Conservation (phyloP, 2,888 invertebrate species). For the Calephelis perditalis region DNA sequence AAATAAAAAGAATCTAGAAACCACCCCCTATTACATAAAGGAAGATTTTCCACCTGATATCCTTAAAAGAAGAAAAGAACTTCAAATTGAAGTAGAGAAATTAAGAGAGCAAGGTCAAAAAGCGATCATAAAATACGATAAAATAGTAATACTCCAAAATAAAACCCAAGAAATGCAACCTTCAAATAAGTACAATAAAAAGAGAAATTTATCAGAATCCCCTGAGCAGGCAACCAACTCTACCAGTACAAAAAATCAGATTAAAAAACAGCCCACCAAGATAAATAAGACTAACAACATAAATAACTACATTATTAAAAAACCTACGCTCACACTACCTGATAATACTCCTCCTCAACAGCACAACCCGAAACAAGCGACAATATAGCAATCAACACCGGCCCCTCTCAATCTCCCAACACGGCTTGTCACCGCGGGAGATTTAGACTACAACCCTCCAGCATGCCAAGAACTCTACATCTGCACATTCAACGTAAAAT, state of each 20-base stretch:
- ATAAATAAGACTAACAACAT: constrained; percentile 18
- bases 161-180: too few relatives aligned
- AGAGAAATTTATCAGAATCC: constrained; percentile 16
- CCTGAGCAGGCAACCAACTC: constrained; percentile 11
- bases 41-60: not conserved
- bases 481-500: constrained; percentile 18
- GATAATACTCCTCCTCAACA: not conserved
- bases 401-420: constrained; percentile 17
- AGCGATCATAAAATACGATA: not conserved
- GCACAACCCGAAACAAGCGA: not conserved
- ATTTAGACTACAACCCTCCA: constrained; percentile 23
- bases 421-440: constrained; percentile 25
- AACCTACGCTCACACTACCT: constrained; percentile 8
- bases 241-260: not conserved
- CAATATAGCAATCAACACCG: constrained; percentile 12
- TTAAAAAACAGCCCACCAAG: constrained; percentile 16
- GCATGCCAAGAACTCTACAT: constrained; percentile 25
- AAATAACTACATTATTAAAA: constrained; percentile 14
- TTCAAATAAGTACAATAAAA: not conserved
- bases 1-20: not conserved
- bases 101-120: not conserved
- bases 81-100: not conserved
- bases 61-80: not conserved
- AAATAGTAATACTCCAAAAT: not conserved
- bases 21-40: not conserved